Evolutionary conservation across 2,113 vertebrate genomes (phyloP).

Genomic region (Alligator mississippiensis): DNA sequence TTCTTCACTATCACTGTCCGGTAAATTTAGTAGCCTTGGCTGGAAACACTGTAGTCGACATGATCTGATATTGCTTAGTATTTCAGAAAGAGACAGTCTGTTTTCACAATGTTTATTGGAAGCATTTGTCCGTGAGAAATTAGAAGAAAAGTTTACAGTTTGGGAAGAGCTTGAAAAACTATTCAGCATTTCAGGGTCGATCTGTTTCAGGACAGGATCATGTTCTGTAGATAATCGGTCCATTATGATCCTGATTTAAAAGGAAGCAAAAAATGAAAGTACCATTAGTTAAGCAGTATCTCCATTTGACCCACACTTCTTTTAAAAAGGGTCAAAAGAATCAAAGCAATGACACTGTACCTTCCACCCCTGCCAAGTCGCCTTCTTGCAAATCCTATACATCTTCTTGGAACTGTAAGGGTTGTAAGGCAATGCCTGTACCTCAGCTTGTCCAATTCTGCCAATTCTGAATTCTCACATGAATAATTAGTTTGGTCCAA

Average conservation of each 20-base stretch:
- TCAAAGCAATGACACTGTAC: conserved; percentile 61
- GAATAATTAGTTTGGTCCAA: conserved; percentile 82
- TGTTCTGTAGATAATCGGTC: conserved; percentile 89
- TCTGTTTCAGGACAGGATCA: conserved; percentile 84
- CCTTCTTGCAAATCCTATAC: conserved; percentile 88
- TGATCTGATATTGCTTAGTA: conserved; percentile 92
- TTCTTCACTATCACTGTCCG: conserved; percentile 82
- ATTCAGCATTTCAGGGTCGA: conserved; percentile 88
- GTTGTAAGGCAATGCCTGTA: conserved; percentile 90
- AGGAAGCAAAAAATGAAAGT: neutral
- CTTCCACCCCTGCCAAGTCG: conserved; percentile 92
- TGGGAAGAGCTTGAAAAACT: conserved; percentile 82
- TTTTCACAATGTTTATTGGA: conserved; percentile 88
- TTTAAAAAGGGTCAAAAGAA: neutral
- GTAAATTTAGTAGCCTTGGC: conserved; percentile 83
- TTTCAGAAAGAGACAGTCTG: conserved; percentile 88
- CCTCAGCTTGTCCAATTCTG: conserved; percentile 81
- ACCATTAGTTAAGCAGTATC: neutral
- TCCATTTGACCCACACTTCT: neutral
- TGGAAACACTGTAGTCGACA: conserved; percentile 93
- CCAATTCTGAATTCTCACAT: conserved; percentile 77
- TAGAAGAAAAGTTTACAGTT: conserved; percentile 81
- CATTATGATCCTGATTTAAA: conserved; percentile 84
- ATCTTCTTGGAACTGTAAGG: conserved; percentile 87
- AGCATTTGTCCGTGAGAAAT: conserved; percentile 86